Evolutionary conservation across 2,797 vertebrate species (phyloP), one percentile per base, ranked within the genome.

Genomic region (Trachops cirrhosus): DNA sequence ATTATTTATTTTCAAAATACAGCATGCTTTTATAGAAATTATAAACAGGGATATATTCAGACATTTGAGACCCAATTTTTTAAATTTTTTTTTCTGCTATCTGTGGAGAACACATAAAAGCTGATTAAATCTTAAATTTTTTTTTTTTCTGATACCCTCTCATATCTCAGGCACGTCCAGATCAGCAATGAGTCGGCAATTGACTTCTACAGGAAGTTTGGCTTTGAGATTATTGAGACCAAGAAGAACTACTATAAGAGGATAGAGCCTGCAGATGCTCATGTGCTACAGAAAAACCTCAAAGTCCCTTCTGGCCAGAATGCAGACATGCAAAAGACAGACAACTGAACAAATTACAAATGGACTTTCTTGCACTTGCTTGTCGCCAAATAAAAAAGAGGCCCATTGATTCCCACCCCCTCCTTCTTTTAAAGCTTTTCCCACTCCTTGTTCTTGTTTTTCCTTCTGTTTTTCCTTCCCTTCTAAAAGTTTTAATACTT

Each of bases 211-310:
- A 99, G 99, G 97, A 99, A 99, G 98, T 99, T 99, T 99, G 98
- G 98, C 94, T 97, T 97, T 98, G 99, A 99, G 98, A 99, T 99
- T 98, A 99, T 99, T 41, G 99, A 99, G 98, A 99, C 99, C 95
- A 99, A 99, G 99, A 99, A 99, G 98, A 99, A 99, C 99, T 99
- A 99, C 99, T 99, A 99, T 99, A 99, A 99, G 99, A 99, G 99
- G 99, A 99, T 99, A 99, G 99, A 99, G 98, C 99, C 99, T 0
- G 99, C 99, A 97, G 99, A 99, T 91, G 99, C 99, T 95, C 99
- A 99, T 1, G 99, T 99, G 98, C 99, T 99, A 98, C 99, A 99
- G 98, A 99, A 99, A 98, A 99, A 99, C 98, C 99, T 99, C 98
- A 99, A 99, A 98, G 98, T 99, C 98, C 99, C 99, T 90, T 99